These are phyloP conservation scores for Sussaba pulchella DNA, from an alignment of 2,888 invertebrate genomes.

Conservation along the genomic window DNA sequence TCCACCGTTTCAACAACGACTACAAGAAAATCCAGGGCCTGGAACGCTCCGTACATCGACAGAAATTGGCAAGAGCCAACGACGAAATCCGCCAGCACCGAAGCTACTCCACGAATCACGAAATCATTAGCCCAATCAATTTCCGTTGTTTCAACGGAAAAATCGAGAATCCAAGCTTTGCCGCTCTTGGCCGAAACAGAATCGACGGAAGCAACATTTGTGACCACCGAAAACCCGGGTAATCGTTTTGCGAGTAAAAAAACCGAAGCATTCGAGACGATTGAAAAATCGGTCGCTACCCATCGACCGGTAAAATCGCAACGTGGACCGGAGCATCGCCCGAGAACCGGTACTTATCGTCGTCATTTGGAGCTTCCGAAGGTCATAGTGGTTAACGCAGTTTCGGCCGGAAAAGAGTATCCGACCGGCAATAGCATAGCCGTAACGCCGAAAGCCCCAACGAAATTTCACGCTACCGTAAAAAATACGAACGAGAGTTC, in stretches of 20 bases:
- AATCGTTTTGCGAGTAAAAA: too few species aligned
- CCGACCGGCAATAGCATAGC: slow-evolving; percentile 69
- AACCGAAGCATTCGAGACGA: slow-evolving; percentile 37
- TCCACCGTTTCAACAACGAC: slow-evolving; percentile 24
- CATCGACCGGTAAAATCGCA: slow-evolving; percentile 39
- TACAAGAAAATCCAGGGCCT: slow-evolving; percentile 61
- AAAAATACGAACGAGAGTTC: slow-evolving; percentile 24
- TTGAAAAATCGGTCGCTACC: slow-evolving; percentile 16
- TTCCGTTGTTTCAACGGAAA: too few species aligned
- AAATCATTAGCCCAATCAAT: too few species aligned
- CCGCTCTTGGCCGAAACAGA: too few species aligned
- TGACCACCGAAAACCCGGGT: slow-evolving; percentile 51
- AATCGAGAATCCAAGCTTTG: too few species aligned
- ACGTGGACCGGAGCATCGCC: slow-evolving; percentile 74
- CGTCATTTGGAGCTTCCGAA: slow-evolving; percentile 77
- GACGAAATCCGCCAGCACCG: slow-evolving; percentile 23
- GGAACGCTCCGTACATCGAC: slow-evolving; percentile 65
- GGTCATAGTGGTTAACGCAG: slow-evolving; percentile 53
- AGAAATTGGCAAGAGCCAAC: slow-evolving; percentile 66
- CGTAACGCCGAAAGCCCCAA: slow-evolving; percentile 77
- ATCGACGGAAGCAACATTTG: too few species aligned
- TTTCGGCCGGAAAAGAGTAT: slow-evolving; percentile 55
- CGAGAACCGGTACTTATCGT: slow-evolving; percentile 81
- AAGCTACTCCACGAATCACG: slow-evolving; percentile 44
- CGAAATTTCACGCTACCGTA: slow-evolving; percentile 69